phyloP scores from a whole-genome alignment of 2,888 invertebrate genomes.

The Frankliniella fusca region DNA sequence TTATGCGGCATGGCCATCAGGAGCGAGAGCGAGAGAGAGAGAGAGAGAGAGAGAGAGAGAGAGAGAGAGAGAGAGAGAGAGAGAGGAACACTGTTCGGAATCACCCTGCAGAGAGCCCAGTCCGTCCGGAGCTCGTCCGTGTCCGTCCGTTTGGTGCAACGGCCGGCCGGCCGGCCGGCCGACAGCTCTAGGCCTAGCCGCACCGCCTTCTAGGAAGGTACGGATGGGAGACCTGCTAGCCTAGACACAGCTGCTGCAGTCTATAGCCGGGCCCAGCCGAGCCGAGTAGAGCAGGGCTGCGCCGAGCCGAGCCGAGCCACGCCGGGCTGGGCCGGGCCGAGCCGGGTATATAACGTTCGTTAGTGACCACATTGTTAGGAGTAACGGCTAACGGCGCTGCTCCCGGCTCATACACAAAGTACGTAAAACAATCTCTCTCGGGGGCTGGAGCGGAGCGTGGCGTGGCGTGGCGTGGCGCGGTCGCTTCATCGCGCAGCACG shows the following conservation, averaged over 20 bases:
- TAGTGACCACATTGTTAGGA: conserved; percentile 7
- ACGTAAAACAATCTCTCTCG: background rate
- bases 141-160: too few species aligned
- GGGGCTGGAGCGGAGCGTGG: too few species aligned
- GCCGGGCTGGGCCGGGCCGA: background rate
- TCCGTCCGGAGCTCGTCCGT: too few species aligned
- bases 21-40: too few species aligned
- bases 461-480: too few species aligned
- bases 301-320: background rate
- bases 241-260: background rate
- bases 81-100: too few species aligned
- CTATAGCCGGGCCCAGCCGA: background rate
- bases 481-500: too few species aligned
- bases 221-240: background rate
- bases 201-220: background rate
- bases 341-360: background rate
- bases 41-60: too few species aligned
- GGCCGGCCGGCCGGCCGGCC: too few species aligned
- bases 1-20: too few species aligned
- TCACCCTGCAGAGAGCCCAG: too few species aligned
- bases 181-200: background rate
- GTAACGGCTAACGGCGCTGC: background rate
- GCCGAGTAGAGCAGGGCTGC: background rate
- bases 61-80: too few species aligned
- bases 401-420: background rate